Evolutionary conservation across 2,888 invertebrate species (phyloP).

Genomic region (Nematopogon swammerdamellus): DNA sequence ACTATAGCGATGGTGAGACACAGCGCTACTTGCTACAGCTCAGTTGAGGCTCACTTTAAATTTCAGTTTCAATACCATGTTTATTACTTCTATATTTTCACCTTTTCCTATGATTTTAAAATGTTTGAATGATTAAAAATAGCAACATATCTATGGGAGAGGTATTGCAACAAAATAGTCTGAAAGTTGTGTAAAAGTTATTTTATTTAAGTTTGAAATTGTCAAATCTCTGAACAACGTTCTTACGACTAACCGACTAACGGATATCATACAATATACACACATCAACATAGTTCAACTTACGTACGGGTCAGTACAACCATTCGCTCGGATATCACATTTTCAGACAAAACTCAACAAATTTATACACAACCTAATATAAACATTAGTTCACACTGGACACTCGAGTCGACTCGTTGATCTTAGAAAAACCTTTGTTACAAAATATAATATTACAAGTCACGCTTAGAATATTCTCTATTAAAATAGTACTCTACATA

Average conservation of each 20-base stretch:
- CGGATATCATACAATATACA: constrained; percentile 41
- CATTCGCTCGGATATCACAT: constrained; percentile 23
- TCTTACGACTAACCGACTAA: constrained; percentile 38
- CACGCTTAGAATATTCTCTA: constrained; percentile 35
- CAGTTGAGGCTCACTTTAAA: no score
- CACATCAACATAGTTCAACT: constrained; percentile 30
- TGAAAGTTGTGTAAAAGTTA: constrained; percentile 42
- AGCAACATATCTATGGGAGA: no score
- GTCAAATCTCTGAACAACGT: constrained; percentile 49
- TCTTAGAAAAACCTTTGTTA: constrained; percentile 42
- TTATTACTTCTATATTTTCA: no score
- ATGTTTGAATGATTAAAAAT: no score
- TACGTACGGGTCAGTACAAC: constrained; percentile 1
- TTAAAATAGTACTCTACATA: constrained; percentile 36
- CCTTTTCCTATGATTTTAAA: no score
- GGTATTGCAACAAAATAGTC: constrained; percentile 12
- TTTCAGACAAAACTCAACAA: constrained; percentile 30
- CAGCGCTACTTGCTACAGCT: no score
- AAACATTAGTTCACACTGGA: constrained; percentile 24
- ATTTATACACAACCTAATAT: constrained; percentile 17
- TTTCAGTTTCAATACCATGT: no score
- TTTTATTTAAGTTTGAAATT: constrained; percentile 46
- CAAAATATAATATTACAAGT: constrained; percentile 31
- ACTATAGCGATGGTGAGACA: no score
- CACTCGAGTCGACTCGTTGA: constrained; percentile 29